Base-by-base conservation (phyloP, 1,140 invertebrate genomes). In the Drosophila setifemur region DNA sequence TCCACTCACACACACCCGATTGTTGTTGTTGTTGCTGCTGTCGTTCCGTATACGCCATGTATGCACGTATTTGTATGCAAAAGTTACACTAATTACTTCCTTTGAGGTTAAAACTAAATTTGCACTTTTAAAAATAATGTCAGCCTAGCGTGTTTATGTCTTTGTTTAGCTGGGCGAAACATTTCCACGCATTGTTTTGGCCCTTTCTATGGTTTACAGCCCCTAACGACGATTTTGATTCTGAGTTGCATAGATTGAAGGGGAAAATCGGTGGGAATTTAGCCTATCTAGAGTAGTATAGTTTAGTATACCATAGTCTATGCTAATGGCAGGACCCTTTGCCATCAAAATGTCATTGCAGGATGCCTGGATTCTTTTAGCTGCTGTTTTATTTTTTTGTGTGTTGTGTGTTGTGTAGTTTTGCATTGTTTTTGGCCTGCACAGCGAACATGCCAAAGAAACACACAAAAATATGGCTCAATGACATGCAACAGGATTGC, bases 101-200 rank as follows among this genome's bases (percentile, higher is more conserved):
- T 88, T 85, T 85, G 79, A 89, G 87, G 87, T 89, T 89, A 89
- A 89, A 89, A 89, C 81, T 75, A 89, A 89, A 89, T 89, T 89
- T 89, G 87, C 88, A 89, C 88, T 89, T 85, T 89, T 89, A 87
- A 88, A 89, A 89, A 82, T 89, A 89, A 89, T 89, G 88, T 88
- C 83, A 75, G 76, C 73, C 63, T 89, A 73, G 88, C 88, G 88
- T 89, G 87, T 89, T 89, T 89, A 89, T 89, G 78, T 87, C 88
- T 89, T 85, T 88, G 85, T 86, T 88, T 88, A 77, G 79, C 39
- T 66, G 40, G 49, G n/a, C n/a, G 1, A 69, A 47, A 54, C 50
- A 73, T 83, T 73, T 74, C 19, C 52, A 16, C 21, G 50, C 64
- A 66, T 44, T 58, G 45, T 50, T 23, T 18, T 7, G 53, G 7